Conservation (phyloP, 2,113 vertebrate genomes). For the Sylvietta virens region DNA sequence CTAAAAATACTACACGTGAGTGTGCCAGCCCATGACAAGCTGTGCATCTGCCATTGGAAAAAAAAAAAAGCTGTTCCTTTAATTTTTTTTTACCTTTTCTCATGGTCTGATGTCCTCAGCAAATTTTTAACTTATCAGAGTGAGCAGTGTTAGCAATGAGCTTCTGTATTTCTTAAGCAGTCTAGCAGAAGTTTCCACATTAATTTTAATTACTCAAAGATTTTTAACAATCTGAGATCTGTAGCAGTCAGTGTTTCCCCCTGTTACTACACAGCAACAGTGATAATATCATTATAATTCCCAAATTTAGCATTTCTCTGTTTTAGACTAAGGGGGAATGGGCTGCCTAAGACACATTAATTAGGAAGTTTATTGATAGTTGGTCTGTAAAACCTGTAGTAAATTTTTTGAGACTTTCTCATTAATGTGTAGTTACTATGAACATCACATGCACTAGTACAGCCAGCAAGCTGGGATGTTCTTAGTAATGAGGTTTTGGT, state of each 20-base stretch:
- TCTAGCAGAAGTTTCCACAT: slow-evolving; percentile 28
- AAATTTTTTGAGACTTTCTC: not conserved
- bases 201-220: slow-evolving; percentile 30
- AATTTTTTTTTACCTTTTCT: not conserved
- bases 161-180: slow-evolving; percentile 23
- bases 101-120: not conserved
- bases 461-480: not conserved
- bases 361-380: not conserved
- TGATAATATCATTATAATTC: not conserved
- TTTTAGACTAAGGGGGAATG: not conserved
- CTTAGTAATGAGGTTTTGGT: not conserved
- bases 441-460: not conserved
- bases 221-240: slow-evolving; percentile 32
- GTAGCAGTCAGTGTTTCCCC: slow-evolving; percentile 14
- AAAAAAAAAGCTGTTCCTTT: not conserved
- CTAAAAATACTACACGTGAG: not conserved
- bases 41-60: not conserved
- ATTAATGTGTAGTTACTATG: not conserved
- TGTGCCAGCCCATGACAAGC: not conserved
- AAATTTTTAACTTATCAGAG: slow-evolving; percentile 5
- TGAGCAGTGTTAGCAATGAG: not conserved
- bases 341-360: not conserved
- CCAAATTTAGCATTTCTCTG: not conserved
- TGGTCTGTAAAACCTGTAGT: not conserved
- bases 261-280: not conserved